A percentile compares a stretch with the other conserved stretches of the same genome.
Conservation (phyloP, 2,113 vertebrate genomes). For the Rhegmatorhina hoffmannsi region DNA sequence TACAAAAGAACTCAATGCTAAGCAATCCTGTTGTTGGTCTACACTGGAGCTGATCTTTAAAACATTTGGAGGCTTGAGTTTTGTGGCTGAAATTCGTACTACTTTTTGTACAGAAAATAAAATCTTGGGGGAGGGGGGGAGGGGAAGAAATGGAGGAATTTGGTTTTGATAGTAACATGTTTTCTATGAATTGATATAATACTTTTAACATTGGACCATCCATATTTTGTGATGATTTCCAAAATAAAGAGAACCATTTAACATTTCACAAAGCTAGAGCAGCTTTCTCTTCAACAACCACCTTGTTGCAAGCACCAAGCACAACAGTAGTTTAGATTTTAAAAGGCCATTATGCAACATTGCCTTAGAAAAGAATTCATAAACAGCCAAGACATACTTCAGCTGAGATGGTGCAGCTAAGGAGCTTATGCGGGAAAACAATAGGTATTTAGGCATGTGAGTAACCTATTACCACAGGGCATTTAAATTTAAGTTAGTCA, state of each 20-base stretch:
- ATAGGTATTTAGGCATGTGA: not conserved
- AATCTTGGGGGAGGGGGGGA: fast-evolving
- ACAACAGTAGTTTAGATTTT: not conserved
- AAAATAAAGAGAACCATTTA: not conserved
- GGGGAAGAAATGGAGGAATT: fast-evolving
- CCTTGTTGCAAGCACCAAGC: not conserved
- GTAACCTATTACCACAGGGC: not conserved
- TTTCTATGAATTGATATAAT: not conserved
- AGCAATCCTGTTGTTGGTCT: not conserved
- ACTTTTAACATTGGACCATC: not conserved
- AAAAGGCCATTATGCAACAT: not conserved
- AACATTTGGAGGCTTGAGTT: not conserved
- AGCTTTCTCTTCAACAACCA: not conserved
- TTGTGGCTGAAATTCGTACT: not conserved
- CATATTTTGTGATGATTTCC: not conserved
- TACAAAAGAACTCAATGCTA: not conserved
- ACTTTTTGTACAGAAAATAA: not conserved
- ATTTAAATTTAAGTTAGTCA: not conserved
- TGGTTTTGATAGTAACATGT: not conserved
- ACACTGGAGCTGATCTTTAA: not conserved
- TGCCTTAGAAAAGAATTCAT: not conserved
- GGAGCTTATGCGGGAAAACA: not conserved
- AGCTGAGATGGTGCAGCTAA: not conserved
- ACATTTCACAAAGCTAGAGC: not conserved
- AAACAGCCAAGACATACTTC: not conserved